Evolutionary conservation across 1,140 invertebrate genomes (phyloP).

Genomic region (Lysiphlebus fabarum): DNA sequence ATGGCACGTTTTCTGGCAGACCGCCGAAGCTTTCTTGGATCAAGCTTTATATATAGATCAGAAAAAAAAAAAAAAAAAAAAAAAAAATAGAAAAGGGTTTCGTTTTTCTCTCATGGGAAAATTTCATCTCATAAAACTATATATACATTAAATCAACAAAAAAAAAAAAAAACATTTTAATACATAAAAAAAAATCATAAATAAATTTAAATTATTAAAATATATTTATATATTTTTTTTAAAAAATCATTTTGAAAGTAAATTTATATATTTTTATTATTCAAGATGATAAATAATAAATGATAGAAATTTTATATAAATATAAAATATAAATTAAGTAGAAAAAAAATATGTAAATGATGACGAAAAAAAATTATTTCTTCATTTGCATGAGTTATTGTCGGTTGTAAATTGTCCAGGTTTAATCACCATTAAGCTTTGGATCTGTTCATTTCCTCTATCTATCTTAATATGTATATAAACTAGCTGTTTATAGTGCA

Average conservation of each 20-base stretch:
- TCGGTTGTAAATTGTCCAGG: conserved; percentile 19
- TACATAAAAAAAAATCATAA: too few species aligned
- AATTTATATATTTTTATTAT: too few species aligned
- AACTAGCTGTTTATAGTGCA: too few species aligned
- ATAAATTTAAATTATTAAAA: too few species aligned
- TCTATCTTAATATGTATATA: conserved; percentile 2
- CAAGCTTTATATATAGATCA: conserved; percentile 5
- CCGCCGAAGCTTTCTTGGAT: not conserved
- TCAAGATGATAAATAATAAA: too few species aligned
- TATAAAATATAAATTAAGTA: conserved; percentile 6
- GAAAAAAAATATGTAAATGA: conserved; percentile 4
- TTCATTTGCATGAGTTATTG: conserved; percentile 23
- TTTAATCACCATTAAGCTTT: conserved; percentile 25
- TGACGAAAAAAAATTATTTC: conserved; percentile 17
- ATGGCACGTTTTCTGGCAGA: conserved; percentile 13
- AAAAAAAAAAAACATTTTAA: too few species aligned
- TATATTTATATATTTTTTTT: too few species aligned
- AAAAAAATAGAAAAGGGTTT: too few species aligned
- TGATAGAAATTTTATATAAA: too few species aligned
- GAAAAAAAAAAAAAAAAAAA: too few species aligned
- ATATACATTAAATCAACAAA: too few species aligned
- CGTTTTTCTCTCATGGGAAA: conserved; percentile 5
- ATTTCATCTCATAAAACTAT: not conserved
- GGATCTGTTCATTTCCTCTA: not conserved
- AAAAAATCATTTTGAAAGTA: too few species aligned